Evolutionary conservation across 1,140 invertebrate genomes (phyloP).

Genomic region (Sarcophaga peregrina): DNA sequence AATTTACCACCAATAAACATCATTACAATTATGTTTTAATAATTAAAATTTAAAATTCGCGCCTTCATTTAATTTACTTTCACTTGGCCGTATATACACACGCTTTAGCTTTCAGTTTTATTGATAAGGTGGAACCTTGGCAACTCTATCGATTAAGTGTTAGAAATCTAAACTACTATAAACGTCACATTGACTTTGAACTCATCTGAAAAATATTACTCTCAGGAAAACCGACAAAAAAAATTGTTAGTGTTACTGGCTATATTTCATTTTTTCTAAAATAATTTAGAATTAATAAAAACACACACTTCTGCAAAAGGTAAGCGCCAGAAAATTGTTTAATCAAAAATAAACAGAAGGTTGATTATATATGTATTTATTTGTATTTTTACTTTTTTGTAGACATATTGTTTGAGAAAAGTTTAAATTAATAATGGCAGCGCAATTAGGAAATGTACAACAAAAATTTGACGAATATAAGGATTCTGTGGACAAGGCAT

Average conservation of each 20-base stretch:
- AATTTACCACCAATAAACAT: too few species aligned
- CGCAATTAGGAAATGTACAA: constrained; percentile 34
- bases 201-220: neutral
- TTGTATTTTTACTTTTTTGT: neutral
- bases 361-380: neutral
- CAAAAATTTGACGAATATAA: constrained; percentile 41
- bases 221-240: constrained; percentile 2
- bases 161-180: too few species aligned
- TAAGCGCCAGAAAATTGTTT: neutral
- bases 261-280: neutral
- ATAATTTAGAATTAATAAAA: neutral
- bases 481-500: constrained; percentile 37
- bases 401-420: neutral
- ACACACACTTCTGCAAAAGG: neutral
- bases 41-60: too few species aligned
- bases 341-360: neutral
- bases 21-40: too few species aligned
- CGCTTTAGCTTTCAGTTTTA: too few species aligned
- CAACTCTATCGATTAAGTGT: too few species aligned
- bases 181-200: constrained; percentile 19
- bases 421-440: constrained; percentile 27
- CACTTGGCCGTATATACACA: too few species aligned
- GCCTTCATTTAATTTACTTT: too few species aligned
- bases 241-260: constrained; percentile 10
- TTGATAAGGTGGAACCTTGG: too few species aligned